Conservation (phyloP, 2,113 vertebrate genomes). For the Ancistrus triradiatus region DNA sequence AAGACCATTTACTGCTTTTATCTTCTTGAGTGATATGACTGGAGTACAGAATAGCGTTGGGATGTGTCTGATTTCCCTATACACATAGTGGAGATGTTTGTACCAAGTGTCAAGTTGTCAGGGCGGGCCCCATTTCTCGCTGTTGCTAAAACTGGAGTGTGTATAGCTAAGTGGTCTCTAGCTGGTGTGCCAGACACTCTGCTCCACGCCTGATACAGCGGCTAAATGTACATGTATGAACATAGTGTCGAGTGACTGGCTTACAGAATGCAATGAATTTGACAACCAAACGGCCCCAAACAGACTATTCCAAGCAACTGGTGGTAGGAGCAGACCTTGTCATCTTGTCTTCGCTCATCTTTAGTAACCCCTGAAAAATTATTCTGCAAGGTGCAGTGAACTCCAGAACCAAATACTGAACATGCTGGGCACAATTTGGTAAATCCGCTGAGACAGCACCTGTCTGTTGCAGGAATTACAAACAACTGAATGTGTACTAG, state of each 20-base stretch:
- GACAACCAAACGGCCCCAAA: not conserved
- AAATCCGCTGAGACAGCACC: too few species aligned
- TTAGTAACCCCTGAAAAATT: too few species aligned
- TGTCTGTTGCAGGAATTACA: too few species aligned
- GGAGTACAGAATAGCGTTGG: too few species aligned
- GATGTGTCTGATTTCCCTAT: too few species aligned
- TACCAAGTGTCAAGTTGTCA: conserved; percentile 3
- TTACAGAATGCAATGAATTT: not conserved
- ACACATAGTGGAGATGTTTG: not conserved
- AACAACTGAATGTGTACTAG: too few species aligned
- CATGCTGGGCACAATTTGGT: too few species aligned
- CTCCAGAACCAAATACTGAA: too few species aligned
- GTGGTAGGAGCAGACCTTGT: not conserved
- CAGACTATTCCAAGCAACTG: not conserved
- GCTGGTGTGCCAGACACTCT: conserved; percentile 40
- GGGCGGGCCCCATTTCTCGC: conserved; percentile 26
- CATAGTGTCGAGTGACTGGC: not conserved
- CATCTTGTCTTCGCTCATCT: too few species aligned
- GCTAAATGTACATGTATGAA: conserved; percentile 20
- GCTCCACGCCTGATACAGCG: conserved; percentile 30
- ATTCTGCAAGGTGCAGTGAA: too few species aligned
- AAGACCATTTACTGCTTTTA: not conserved
- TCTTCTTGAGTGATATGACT: too few species aligned
- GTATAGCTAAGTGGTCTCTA: conserved; percentile 42
- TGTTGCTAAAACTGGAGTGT: conserved; percentile 23